Conservation (phyloP, 2,888 invertebrate species). For the Lagria hirta region DNA sequence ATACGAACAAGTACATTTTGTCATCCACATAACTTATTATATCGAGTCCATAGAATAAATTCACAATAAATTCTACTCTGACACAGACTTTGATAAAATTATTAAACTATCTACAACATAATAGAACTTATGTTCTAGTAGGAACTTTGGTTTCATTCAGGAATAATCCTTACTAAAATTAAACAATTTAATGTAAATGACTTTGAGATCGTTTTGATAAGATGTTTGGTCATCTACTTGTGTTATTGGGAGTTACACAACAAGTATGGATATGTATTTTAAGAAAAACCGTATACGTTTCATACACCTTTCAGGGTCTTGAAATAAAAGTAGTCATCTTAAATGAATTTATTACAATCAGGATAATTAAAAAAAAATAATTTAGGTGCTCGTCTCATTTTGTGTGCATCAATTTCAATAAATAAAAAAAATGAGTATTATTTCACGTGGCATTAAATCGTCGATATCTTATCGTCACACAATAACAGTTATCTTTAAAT, state of each 20-base stretch:
- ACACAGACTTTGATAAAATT: constrained; percentile 31
- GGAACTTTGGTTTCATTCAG: constrained; percentile 65
- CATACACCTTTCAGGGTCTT: background rate
- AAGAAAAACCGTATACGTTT: constrained; percentile 4
- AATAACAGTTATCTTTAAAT: constrained; percentile 16
- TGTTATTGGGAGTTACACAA: constrained; percentile 1
- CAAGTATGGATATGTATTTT: constrained; percentile 7
- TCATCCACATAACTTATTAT: constrained; percentile 45
- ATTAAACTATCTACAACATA: constrained; percentile 31
- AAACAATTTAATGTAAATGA: no score
- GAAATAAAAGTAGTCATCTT: constrained; percentile 18
- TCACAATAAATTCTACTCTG: constrained; percentile 37
- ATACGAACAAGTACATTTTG: constrained; percentile 52
- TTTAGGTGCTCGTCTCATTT: constrained; percentile 19
- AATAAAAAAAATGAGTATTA: constrained; percentile 16
- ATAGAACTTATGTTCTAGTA: constrained; percentile 54
- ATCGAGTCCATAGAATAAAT: constrained; percentile 33
- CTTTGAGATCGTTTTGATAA: constrained; percentile 23
- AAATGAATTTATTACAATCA: constrained; percentile 21
- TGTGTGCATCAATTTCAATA: constrained; percentile 11
- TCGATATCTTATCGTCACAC: constrained; percentile 20
- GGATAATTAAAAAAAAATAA: constrained; percentile 20
- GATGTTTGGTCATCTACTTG: constrained; percentile 2
- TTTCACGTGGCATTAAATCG: constrained; percentile 13
- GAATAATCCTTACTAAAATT: constrained; percentile 48